A percentile compares a stretch with the other conserved stretches of the same genome.
Conservation (phyloP, 1,140 invertebrate genomes). For the Drosophila auraria region DNA sequence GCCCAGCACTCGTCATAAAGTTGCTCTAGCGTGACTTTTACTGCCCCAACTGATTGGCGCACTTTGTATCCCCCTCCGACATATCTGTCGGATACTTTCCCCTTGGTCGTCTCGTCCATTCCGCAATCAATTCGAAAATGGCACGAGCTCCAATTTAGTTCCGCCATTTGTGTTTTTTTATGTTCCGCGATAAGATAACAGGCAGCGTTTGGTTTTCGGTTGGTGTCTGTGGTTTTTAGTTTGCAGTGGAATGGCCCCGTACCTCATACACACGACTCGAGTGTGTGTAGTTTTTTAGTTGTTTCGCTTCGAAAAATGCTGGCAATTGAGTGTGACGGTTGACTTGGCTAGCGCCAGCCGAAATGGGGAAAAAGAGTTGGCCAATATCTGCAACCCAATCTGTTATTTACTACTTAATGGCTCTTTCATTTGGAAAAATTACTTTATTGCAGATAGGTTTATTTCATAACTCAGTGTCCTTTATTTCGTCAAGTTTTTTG, state of each 20-base stretch:
- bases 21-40: constrained; percentile 54
- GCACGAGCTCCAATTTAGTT: constrained; percentile 58
- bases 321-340: constrained; percentile 34
- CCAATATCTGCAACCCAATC: neutral
- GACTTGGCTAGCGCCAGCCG: constrained; percentile 13
- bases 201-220: constrained; percentile 20
- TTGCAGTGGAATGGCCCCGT: constrained; percentile 5
- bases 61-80: constrained; percentile 26
- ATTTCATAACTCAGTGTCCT: neutral
- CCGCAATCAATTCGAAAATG: constrained; percentile 56
- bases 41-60: constrained; percentile 30
- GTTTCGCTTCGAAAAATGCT: constrained; percentile 34
- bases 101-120: neutral
- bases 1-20: constrained; percentile 26
- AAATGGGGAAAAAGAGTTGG: constrained; percentile 10
- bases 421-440: neutral
- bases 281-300: constrained; percentile 14
- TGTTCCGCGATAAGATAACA: constrained; percentile 52
- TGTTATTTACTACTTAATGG: neutral
- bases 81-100: constrained; percentile 16
- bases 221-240: constrained; percentile 15
- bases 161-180: constrained; percentile 53
- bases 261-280: constrained; percentile 20
- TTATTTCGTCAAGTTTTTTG: neutral
- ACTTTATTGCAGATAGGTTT: too few relatives aligned